phyloP scores from a whole-genome alignment of 1,140 invertebrate species.

The Philotrypesis tridentata region DNA sequence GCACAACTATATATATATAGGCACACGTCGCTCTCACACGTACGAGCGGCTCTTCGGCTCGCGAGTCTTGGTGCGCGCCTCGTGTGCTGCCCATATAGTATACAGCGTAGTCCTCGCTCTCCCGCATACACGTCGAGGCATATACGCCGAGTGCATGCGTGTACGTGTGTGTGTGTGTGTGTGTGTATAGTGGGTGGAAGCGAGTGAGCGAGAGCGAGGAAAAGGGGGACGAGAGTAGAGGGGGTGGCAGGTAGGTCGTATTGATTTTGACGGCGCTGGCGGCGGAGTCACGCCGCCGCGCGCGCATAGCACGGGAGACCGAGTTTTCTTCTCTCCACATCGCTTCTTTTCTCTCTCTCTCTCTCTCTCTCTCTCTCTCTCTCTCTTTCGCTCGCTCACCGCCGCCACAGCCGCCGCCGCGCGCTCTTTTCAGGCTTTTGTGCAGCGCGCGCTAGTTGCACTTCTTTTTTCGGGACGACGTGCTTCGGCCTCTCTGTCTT shows the following conservation, averaged over 20 bases:
- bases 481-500: neutral
- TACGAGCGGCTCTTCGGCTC: neutral
- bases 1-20: too few species aligned
- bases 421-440: neutral
- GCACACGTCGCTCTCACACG: neutral
- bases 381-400: constrained; percentile 7
- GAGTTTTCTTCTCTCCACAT: neutral
- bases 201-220: constrained; percentile 15
- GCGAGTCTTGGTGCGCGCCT: neutral
- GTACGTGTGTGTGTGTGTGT: neutral
- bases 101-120: neutral
- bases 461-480: neutral
- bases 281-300: constrained; percentile 15
- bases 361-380: constrained; percentile 42
- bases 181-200: too few species aligned
- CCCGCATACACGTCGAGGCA: neutral
- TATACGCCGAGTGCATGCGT: too few species aligned
- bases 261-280: constrained; percentile 56
- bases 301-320: neutral
- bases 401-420: too few species aligned
- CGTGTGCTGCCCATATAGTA: neutral
- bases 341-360: constrained; percentile 6
- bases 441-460: neutral
- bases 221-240: neutral
- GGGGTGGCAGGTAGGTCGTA: constrained; percentile 54